A percentile compares a stretch with the other conserved stretches of the same genome.
Evolutionary conservation across 2,888 invertebrate species (phyloP).

Genomic region (Dryococelus australis): DNA sequence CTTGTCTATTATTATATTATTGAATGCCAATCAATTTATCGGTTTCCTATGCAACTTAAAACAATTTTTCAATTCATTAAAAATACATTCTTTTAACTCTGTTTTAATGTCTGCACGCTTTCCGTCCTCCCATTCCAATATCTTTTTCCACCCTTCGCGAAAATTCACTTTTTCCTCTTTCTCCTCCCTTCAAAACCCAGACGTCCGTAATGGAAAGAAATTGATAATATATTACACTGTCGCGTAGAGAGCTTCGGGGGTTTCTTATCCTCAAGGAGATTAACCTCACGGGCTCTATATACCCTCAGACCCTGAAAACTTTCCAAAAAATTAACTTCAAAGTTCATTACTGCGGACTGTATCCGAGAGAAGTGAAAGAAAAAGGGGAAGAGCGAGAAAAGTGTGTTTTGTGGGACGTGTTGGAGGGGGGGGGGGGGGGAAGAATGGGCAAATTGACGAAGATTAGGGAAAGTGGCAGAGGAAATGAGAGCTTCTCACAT

Average conservation of each 20-base stretch:
- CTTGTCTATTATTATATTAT: too few relatives aligned
- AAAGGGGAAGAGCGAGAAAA: background rate
- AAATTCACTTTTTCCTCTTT: background rate
- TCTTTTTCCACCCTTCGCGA: background rate
- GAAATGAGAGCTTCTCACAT: constrained; percentile 16
- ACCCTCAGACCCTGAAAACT: background rate
- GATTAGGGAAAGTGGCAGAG: constrained; percentile 25
- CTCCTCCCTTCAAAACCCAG: background rate
- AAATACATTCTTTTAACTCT: background rate
- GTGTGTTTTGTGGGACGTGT: background rate
- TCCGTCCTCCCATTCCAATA: too few relatives aligned
- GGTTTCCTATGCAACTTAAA: background rate
- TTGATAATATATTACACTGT: constrained; percentile 16
- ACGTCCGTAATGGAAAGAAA: constrained; percentile 8
- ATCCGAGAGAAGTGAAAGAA: constrained; percentile 1
- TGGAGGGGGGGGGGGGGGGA: background rate
- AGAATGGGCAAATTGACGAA: constrained; percentile 11
- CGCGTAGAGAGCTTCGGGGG: background rate
- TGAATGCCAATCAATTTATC: background rate
- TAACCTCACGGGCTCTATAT: background rate
- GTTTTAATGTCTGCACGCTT: background rate
- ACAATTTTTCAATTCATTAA: background rate
- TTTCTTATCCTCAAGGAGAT: constrained; percentile 16
- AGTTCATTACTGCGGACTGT: constrained; percentile 16
- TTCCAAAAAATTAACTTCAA: constrained; percentile 16